A percentile compares a stretch with the other conserved stretches of the same genome.
These are phyloP conservation scores for Drosophila orosa DNA, from an alignment of 1,140 invertebrate species.

Conservation along the genomic window DNA sequence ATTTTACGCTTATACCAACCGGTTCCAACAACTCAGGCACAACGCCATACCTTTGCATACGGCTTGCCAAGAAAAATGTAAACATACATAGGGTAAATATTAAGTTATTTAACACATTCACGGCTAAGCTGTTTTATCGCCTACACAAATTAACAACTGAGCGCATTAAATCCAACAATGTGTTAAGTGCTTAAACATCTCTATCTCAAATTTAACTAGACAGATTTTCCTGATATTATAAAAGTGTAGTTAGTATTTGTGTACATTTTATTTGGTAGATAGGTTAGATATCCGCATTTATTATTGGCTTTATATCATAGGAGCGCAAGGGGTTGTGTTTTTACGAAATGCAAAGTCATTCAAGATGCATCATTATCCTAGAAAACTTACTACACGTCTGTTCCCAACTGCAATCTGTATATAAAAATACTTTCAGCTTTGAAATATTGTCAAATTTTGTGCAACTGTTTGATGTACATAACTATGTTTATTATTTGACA, in stretches of 20 bases:
- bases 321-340: neutral
- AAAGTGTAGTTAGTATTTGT: neutral
- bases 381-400: neutral
- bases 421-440: neutral
- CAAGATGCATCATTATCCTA: neutral
- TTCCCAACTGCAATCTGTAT: neutral
- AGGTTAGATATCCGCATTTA: neutral
- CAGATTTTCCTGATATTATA: neutral
- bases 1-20: conserved; percentile 30
- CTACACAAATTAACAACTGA: conserved; percentile 14
- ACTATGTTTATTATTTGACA: neutral
- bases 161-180: conserved; percentile 32
- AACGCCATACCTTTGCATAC: neutral
- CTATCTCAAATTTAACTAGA: conserved; percentile 11
- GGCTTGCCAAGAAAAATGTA: conserved; percentile 1
- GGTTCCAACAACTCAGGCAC: conserved; percentile 16
- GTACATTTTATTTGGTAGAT: neutral
- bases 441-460: neutral
- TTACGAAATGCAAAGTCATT: neutral
- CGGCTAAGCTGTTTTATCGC: conserved; percentile 14
- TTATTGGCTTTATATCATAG: neutral
- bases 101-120: conserved; percentile 33
- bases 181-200: conserved; percentile 42
- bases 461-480: neutral
- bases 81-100: conserved; percentile 15